Evolutionary conservation across 2,888 invertebrate species (phyloP).

Genomic region (Rhorus exstirpatorius): DNA sequence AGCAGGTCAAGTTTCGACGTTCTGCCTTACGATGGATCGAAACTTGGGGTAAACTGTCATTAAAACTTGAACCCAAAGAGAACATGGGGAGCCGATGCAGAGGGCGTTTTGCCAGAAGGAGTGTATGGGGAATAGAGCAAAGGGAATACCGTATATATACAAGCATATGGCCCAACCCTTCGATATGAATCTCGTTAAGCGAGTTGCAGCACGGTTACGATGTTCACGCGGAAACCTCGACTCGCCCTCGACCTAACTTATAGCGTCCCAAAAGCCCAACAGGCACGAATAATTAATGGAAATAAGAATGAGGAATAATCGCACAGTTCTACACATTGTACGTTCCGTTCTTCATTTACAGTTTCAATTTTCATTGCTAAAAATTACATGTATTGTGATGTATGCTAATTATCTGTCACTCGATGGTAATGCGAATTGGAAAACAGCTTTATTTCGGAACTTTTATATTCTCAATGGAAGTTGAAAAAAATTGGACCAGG

Average conservation of each 20-base stretch:
- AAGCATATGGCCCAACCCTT: constrained; percentile 35
- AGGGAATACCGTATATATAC: constrained; percentile 22
- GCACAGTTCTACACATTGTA: neutral
- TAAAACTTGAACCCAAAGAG: constrained; percentile 79
- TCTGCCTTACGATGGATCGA: constrained; percentile 56
- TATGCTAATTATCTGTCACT: neutral
- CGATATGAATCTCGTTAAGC: constrained; percentile 73
- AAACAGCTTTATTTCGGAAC: constrained; percentile 3
- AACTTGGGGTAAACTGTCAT: constrained; percentile 77
- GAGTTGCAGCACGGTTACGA: constrained; percentile 51
- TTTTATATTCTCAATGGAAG: neutral
- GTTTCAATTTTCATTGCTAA: neutral
- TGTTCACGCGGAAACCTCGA: constrained; percentile 35
- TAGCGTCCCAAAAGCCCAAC: constrained; percentile 45
- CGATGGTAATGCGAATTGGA: neutral
- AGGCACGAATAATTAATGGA: constrained; percentile 60
- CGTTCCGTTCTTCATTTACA: neutral
- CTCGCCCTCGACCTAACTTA: constrained; percentile 44
- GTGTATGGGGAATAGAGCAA: constrained; percentile 31
- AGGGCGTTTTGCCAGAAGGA: constrained; percentile 40
- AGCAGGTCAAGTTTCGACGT: constrained; percentile 63
- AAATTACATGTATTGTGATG: neutral
- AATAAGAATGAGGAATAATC: constrained; percentile 41
- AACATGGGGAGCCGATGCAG: constrained; percentile 49
- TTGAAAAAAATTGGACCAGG: neutral